Evolutionary conservation across 1,140 invertebrate genomes (phyloP), one percentile per base, ranked within the genome.

Genomic region (Uloborus diversus): DNA sequence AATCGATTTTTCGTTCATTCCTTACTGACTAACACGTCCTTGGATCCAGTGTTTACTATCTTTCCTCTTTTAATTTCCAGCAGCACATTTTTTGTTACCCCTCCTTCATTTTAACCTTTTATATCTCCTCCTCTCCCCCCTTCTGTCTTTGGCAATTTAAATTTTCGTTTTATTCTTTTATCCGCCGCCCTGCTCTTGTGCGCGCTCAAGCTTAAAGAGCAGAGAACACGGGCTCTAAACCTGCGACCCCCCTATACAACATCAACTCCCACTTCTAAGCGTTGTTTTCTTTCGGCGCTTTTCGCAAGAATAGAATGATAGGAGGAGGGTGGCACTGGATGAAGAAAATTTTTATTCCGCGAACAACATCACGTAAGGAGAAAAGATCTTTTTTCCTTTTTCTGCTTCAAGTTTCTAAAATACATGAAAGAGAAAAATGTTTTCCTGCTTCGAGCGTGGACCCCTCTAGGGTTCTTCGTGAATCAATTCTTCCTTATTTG

Each of bases 141-240:
- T 33, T 49, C 61, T 65, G 73, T 75, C 73, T 78, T 65, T 65
- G 20, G 73, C 61, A 78, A 78, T 78, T 78, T 78, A 78, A 78
- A 78, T 78, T 75, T 78, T 66, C 73, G 32, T 62, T 66, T 78
- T 28, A 78, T 78, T 78, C 61, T 78, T 78, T 78, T 78, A 78
- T 78, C 73, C 30, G 69, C 42, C 49, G 28, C 49, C 20, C 61
- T 35, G 9, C 53, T 30, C 42, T 64, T 64, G 71, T 51, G 71
- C 53, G 27, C 20, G 47, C 33, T 42, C 4, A 14, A 65, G 32
- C 61, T 78, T 78, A 56, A 65, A 78, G 73, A 73, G 70, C 53
- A 33, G 57, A 56, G 61, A 78, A 78, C 61, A 65, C 20, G 62
- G 56, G 53, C 30, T 73, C 57, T 61, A 73, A 61, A 61, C 49